Percentiles rank a stretch among this genome's conserved stretches.
Evolutionary conservation across 2,888 invertebrate genomes (phyloP).

Genomic region (Trachelus iudaicus): DNA sequence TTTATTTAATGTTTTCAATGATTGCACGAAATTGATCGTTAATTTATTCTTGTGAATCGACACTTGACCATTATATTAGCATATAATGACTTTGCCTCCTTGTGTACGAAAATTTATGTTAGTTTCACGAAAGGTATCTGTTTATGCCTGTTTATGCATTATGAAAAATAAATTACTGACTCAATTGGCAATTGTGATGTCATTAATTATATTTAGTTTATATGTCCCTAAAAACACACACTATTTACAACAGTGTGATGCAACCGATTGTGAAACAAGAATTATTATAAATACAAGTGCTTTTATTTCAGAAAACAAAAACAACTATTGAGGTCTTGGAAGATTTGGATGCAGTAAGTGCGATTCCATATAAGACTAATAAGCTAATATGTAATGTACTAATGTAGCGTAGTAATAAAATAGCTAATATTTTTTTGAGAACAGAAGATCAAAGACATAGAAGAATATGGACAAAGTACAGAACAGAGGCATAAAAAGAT

Average conservation of each 20-base stretch:
- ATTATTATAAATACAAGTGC: neutral
- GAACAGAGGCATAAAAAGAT: conserved; percentile 85
- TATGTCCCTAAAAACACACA: neutral
- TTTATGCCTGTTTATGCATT: too few species aligned
- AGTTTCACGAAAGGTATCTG: conserved; percentile 9
- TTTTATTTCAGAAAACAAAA: conserved; percentile 68
- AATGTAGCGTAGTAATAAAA: neutral
- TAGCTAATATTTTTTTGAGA: conserved; percentile 29
- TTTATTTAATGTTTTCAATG: conserved; percentile 20
- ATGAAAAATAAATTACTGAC: neutral
- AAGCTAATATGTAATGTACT: neutral
- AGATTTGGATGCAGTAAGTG: conserved; percentile 73
- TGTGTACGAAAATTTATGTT: conserved; percentile 18
- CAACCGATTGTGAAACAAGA: neutral
- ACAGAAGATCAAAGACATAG: conserved; percentile 81
- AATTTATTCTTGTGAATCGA: conserved; percentile 43
- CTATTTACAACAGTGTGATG: neutral
- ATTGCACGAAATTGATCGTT: conserved; percentile 44
- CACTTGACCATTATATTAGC: conserved; percentile 42
- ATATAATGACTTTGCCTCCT: conserved; percentile 45
- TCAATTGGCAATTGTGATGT: neutral
- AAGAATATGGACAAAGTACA: conserved; percentile 82
- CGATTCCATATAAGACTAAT: neutral
- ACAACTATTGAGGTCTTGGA: conserved; percentile 73
- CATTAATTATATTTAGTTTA: neutral